Evolutionary conservation across 2,113 vertebrate genomes (phyloP), one percentile per base, ranked within the genome.

Genomic region (Cephalopholis sonnerati): DNA sequence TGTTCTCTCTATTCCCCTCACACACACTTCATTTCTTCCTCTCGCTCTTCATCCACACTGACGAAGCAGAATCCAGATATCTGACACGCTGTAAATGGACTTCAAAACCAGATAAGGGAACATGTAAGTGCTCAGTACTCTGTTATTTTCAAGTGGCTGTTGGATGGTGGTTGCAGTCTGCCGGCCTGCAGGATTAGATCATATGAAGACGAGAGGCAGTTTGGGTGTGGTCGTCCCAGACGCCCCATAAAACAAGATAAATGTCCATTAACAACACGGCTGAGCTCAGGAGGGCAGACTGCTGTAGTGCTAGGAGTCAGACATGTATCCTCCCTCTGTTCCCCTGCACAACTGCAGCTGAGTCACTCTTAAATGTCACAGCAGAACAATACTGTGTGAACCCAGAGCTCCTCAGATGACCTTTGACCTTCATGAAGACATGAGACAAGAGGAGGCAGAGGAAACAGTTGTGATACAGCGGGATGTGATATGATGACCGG

Each of bases 201-300:
- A 63, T 24, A 54, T 65, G 46, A 64, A 32, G 29, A 59, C 0
- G 22, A 7, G 41, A 27, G 27, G 58, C 0, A 17, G 51, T 29
- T 54, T 67, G 80, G 88, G 83, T 41, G 81, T 53, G 85, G 74
- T 67, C 5, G 22, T 44, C 29, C 18, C 58, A 70, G 73, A 69
- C 77, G 16, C 48, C 3, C 79, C 76, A 81, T 76, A 57, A 77
- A 79, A 80, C 68, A 32, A 81, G 67, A 85, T 69, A 82, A 85
- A 54, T 9, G 77, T 83, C 73, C 87, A 89, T 92, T 84, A 87
- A 58, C 69, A 73, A 20, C 11, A 20, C 10, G 20, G 73, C 10
- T 76, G 18, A 79, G 54, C 53, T 71, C 24, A 67, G 76, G 73
- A 46, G 65, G 70, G 55, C 1, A 53, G 46, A 39, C 39, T 61